Percentiles rank a stretch among this genome's conserved stretches.
Conservation (phyloP, 2,888 invertebrate genomes). For the Platypus cylindrus region DNA sequence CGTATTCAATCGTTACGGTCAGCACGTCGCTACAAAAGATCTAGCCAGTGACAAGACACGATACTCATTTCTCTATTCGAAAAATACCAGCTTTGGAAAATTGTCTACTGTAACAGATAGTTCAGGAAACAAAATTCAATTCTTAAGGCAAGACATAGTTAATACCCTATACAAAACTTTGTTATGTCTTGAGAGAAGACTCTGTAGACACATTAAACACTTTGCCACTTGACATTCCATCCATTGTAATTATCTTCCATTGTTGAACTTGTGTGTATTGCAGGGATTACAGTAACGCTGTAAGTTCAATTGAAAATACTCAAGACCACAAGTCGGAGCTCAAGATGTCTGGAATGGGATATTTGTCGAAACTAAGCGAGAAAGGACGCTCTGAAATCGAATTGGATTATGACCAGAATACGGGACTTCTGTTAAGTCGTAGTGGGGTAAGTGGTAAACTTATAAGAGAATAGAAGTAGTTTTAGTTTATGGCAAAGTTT, state of each 20-base stretch:
- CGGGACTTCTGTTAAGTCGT: constrained; percentile 73
- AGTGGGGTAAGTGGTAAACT: constrained; percentile 49
- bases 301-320: constrained; percentile 87
- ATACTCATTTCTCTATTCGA: constrained; percentile 93
- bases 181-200: too few relatives aligned
- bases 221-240: too few relatives aligned
- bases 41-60: constrained; percentile 87
- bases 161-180: too few relatives aligned
- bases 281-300: constrained; percentile 84
- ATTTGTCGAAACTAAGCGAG: constrained; percentile 75
- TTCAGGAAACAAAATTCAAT: constrained; percentile 45
- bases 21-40: constrained; percentile 90
- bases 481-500: constrained; percentile 8
- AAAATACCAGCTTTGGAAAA: constrained; percentile 91
- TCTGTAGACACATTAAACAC: too few relatives aligned
- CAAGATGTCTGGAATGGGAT: constrained; percentile 85
- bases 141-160: constrained; percentile 14
- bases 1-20: constrained; percentile 83
- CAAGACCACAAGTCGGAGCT: constrained; percentile 87
- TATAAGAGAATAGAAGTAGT: too few relatives aligned
- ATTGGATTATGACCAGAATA: constrained; percentile 80
- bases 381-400: constrained; percentile 82
- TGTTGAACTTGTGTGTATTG: constrained; percentile 1
- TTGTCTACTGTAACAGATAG: constrained; percentile 88
- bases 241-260: too few relatives aligned